Evolutionary conservation across 2,888 invertebrate species (phyloP).

Genomic region (Timema podura): DNA sequence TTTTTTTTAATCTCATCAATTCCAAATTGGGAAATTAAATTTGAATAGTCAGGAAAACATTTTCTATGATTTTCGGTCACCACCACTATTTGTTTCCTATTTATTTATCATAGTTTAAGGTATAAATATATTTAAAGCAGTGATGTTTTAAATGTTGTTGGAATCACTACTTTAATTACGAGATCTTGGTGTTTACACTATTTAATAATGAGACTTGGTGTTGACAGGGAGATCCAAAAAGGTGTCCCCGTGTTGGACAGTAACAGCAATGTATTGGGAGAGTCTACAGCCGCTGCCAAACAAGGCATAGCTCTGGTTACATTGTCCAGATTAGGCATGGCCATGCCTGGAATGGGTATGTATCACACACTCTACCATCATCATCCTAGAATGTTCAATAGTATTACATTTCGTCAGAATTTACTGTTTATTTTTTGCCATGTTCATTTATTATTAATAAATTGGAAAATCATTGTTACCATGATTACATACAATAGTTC

Average conservation of each 20-base stretch:
- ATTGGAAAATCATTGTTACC: too few species aligned
- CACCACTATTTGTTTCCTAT: not conserved
- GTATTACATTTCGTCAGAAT: too few species aligned
- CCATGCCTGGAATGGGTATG: constrained; percentile 91
- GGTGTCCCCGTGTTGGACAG: constrained; percentile 82
- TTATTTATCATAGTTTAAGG: not conserved
- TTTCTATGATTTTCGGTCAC: too few species aligned
- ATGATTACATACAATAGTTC: too few species aligned
- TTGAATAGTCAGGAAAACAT: too few species aligned
- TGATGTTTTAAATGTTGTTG: not conserved
- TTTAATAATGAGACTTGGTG: too few species aligned
- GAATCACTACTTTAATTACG: not conserved
- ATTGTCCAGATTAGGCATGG: constrained; percentile 87
- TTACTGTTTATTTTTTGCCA: too few species aligned
- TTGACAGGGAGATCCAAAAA: constrained; percentile 65
- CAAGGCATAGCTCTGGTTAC: constrained; percentile 85
- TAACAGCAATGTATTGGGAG: constrained; percentile 64
- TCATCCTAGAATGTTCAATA: too few species aligned
- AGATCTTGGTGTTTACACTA: not conserved
- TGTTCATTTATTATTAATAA: too few species aligned
- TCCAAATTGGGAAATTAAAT: too few species aligned
- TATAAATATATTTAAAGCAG: not conserved
- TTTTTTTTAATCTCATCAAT: too few species aligned
- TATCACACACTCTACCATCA: constrained; percentile 30
- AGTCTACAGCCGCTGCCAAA: constrained; percentile 63